Base-by-base conservation (phyloP, 1,140 invertebrate species). In the Megalopta genalis region DNA sequence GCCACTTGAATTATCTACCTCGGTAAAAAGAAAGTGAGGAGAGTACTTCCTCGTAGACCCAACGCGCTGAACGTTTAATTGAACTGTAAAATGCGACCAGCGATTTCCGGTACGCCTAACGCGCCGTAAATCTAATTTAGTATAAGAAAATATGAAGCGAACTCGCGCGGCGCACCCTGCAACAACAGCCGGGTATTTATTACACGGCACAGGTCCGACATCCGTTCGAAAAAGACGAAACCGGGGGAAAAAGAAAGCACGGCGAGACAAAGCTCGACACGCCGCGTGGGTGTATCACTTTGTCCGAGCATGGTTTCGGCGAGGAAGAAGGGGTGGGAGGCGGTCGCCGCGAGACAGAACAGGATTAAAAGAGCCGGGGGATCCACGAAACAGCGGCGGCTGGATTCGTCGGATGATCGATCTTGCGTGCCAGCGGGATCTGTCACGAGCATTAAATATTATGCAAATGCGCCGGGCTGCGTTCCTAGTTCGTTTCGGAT, bases 361-460 rank as follows among this genome's bases (percentile, higher is more conserved):
- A 65, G 49, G 52, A 65, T 64, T 64, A 66, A 72, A 65, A 57
- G 46, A 73, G 46, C 18, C 21, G 4, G 52, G 42, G 42, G 49
- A 81, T 77, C 62, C 62, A 25, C 67, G 74, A 68, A 77, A 63
- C 80, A 73, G 25, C 37, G 69, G 59, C 46, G 62, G 46, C 39
- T 46, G 9, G 62, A 59, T 82, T 46, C 52, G 37, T 49, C 14
- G 77, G 62, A 82, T 68, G 69, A 82, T 82, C 81, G 77, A 80
- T 82, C 81, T 82, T 80, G 69, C 63, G 49, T 80, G 63, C 54
- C 76, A 42, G 65, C 46, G 32, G 77, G 68, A 59, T 82, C 76
- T 82, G 59, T 82, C 80, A 57, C 80, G 76, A 73, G 18, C 25
- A 59, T 82, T 82, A 82, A 79, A 82, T 82, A 81, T 83, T 83